Base-by-base conservation (phyloP, 1,140 invertebrate genomes). In the Drosophila azteca region DNA sequence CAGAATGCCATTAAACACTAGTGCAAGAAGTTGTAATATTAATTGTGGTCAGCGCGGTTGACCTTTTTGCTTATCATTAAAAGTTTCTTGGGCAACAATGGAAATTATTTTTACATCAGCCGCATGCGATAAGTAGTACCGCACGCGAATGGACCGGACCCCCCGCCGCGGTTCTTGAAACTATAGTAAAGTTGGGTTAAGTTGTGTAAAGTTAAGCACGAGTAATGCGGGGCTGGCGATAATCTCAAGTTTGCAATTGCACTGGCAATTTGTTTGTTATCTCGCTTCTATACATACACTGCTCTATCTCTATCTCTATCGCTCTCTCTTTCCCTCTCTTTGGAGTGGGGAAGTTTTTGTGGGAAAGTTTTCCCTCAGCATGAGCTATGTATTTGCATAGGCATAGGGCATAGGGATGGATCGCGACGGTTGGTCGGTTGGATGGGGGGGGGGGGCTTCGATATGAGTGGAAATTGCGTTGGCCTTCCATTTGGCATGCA, bases 251-350 rank as follows among this genome's bases (percentile, higher is more conserved):
- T 80, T 84, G 67, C 67, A 65, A 83, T 77, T 72, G 77, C 77
- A 73, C 67, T 72, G 80, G 80, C 77, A 83, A 83, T 84, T 84
- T 84, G 73, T 85, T 84, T 84, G 81, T 74, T 85, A 84, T 84
- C 81, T 85, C 62, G 24, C 26, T 76, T 78, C 60, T 41, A 54
- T 48, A 43, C 41, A 22, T 55, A 52, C 54, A 52, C 45, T 65
- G 31, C 24, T 24, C 48, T 54, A 45, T 57, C 69, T 63, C 39
- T 63, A 62, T 68, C 22, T 41, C 15, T 24, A 8, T 6, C 35
- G 15, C 35, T 39, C 11, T 22, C 35, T 29, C 17, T 51, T 8
- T 45, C 22, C 5, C 11, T 6, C 39, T 44, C n/a, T 22, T 20
- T 35, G 22, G 39, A n/a, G 17, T 20, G 17, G 17, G 17, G 17